A percentile compares a stretch with the other conserved stretches of the same genome.
Conservation (phyloP, 2,113 vertebrate species). For the Clarias batrachus region DNA sequence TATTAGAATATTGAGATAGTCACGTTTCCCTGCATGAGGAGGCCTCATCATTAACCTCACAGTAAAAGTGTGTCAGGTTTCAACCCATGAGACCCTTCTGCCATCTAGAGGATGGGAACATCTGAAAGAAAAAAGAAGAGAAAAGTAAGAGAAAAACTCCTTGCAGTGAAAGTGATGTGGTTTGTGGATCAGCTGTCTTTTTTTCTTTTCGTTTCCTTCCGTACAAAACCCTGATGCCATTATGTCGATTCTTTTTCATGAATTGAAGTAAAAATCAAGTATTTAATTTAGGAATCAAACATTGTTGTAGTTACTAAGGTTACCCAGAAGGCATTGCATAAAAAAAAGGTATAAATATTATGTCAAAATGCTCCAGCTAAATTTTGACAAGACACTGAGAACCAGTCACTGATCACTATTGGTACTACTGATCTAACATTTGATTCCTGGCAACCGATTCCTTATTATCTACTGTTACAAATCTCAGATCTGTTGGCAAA, state of each 20-base stretch:
- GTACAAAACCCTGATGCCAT: background rate
- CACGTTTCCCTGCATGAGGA: slow-evolving; percentile 72
- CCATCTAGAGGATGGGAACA: slow-evolving; percentile 65
- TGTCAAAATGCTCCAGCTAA: background rate
- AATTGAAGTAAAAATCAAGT: background rate
- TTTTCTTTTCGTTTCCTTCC: background rate
- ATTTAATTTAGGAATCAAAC: background rate
- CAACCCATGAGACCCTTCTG: slow-evolving; percentile 64
- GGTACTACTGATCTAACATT: background rate
- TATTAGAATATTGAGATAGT: slow-evolving; percentile 63
- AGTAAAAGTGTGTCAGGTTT: slow-evolving; percentile 18
- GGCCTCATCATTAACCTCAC: slow-evolving; percentile 71
- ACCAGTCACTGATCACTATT: background rate
- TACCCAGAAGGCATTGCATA: background rate
- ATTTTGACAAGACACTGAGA: background rate
- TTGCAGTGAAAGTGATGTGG: background rate
- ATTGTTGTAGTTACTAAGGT: background rate
- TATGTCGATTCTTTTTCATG: background rate
- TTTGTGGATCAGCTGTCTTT: background rate
- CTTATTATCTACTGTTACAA: background rate
- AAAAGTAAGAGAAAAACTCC: background rate
- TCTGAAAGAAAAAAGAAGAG: background rate
- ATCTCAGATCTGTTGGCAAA: background rate
- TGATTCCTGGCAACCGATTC: background rate
- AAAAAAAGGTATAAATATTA: background rate